phyloP scores from a whole-genome alignment of 2,797 vertebrate species.

The Phrynocephalus forsythii region DNA sequence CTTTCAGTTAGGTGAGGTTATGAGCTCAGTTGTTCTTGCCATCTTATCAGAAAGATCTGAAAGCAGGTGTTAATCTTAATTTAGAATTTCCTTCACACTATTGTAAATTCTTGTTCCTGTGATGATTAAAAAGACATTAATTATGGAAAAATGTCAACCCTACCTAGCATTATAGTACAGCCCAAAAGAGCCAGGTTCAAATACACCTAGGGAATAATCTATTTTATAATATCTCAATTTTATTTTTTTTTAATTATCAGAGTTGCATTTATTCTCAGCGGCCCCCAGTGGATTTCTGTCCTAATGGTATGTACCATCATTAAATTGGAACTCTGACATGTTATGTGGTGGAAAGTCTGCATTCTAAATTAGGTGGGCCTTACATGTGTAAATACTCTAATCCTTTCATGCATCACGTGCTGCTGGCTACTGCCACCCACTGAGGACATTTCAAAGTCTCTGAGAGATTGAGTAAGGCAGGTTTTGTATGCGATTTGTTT shows the following conservation, averaged over 20 bases:
- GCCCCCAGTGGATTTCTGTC: neutral
- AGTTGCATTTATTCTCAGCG: neutral
- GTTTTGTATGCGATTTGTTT: neutral
- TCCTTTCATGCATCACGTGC: constrained; percentile 4
- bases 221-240: no score
- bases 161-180: neutral
- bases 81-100: neutral
- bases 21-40: neutral
- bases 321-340: neutral
- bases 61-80: neutral
- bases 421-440: neutral
- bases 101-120: neutral
- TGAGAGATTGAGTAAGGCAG: neutral
- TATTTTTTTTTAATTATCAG: neutral
- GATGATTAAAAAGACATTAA: neutral
- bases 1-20: neutral
- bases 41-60: neutral
- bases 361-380: neutral
- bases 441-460: neutral
- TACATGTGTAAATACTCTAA: neutral
- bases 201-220: neutral
- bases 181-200: neutral
- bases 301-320: neutral
- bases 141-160: neutral
- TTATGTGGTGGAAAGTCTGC: neutral